These are phyloP conservation scores for Salminus brasiliensis DNA, from an alignment of 2,113 vertebrate species.

Conservation along the genomic window DNA sequence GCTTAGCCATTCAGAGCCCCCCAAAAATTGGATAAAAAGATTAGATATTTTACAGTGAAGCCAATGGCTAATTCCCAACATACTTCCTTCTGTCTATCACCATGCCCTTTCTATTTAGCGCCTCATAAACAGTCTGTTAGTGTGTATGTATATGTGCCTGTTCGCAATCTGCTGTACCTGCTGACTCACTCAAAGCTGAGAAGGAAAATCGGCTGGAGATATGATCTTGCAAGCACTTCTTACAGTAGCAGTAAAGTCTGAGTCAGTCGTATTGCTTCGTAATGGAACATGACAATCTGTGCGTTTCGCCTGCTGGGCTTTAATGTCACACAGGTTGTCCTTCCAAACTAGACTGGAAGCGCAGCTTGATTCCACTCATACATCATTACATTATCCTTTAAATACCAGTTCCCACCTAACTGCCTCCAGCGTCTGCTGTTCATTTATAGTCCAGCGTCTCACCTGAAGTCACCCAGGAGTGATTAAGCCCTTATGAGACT, in stretches of 20 bases:
- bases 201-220: not conserved
- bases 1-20: no score
- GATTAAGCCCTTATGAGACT: constrained; percentile 26
- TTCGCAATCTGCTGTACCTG: not conserved
- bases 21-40: no score
- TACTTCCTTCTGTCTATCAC: no score
- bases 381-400: constrained; percentile 2
- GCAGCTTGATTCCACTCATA: not conserved
- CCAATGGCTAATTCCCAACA: no score
- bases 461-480: constrained; percentile 11
- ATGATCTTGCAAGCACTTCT: not conserved
- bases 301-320: not conserved
- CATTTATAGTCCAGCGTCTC: not conserved
- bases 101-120: no score
- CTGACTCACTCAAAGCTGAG: not conserved
- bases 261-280: not conserved
- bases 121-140: not conserved
- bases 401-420: not conserved
- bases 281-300: not conserved
- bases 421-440: not conserved
- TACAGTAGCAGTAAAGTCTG: not conserved
- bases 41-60: no score
- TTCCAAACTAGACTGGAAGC: not conserved
- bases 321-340: not conserved
- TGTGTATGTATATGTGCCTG: not conserved